Evolutionary conservation across 2,888 invertebrate species (phyloP).

Genomic region (Dermolepida albohirtum): DNA sequence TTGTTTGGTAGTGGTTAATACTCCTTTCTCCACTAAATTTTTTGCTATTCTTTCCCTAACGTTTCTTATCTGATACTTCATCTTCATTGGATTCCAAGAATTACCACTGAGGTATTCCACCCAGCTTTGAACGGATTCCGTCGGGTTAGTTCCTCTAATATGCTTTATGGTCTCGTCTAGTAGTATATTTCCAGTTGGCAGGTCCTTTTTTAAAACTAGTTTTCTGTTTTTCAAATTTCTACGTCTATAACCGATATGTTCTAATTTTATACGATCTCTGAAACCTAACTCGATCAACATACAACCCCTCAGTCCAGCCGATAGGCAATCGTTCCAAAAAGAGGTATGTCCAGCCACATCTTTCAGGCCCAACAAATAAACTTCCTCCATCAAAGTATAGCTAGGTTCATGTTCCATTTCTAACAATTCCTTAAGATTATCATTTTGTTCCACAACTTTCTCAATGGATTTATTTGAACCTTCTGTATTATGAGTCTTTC

Average conservation of each 20-base stretch:
- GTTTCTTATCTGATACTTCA: slow-evolving; percentile 95
- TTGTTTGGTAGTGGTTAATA: slow-evolving; percentile 95
- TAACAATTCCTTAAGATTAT: not conserved
- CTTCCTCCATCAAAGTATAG: slow-evolving; percentile 99
- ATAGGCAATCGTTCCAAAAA: slow-evolving; percentile 99
- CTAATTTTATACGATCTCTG: slow-evolving; percentile 90
- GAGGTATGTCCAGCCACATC: slow-evolving; percentile 99
- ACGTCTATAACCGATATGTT: slow-evolving; percentile 92
- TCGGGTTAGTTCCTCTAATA: slow-evolving; percentile 94
- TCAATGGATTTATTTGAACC: not conserved
- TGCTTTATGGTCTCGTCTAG: slow-evolving; percentile 91
- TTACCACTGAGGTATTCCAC: slow-evolving; percentile 97
- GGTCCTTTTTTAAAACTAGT: slow-evolving; percentile 80
- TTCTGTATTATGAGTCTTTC: slow-evolving; percentile 16
- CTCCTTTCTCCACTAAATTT: slow-evolving; percentile 96
- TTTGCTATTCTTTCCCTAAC: slow-evolving; percentile 96
- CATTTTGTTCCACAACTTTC: slow-evolving; percentile 68
- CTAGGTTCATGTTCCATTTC: slow-evolving; percentile 80
- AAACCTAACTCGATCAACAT: slow-evolving; percentile 94
- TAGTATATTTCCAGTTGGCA: slow-evolving; percentile 93
- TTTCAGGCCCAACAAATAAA: slow-evolving; percentile 94
- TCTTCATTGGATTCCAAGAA: slow-evolving; percentile 97
- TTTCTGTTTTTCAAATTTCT: slow-evolving; percentile 86
- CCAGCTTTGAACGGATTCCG: slow-evolving; percentile 95
- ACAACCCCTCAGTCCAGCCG: slow-evolving; percentile 94